Conservation (phyloP, 2,113 vertebrate genomes). For the Okapia johnstoni region DNA sequence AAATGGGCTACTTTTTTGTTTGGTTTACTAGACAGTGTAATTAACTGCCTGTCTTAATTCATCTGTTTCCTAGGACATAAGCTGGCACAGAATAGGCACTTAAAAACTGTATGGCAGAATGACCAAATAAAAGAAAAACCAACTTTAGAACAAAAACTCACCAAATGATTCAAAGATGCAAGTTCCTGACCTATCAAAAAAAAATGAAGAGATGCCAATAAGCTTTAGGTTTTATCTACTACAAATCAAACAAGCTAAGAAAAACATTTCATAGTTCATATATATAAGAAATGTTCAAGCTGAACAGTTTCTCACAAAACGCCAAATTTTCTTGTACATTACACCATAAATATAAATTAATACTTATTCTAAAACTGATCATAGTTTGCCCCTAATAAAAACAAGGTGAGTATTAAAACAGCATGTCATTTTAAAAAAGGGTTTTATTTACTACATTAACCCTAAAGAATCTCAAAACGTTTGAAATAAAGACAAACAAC, state of each 20-base stretch:
- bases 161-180: slow-evolving; percentile 92
- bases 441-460: not conserved
- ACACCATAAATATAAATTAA: not conserved
- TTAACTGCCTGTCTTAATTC: not conserved
- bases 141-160: slow-evolving; percentile 74
- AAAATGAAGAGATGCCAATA: not conserved
- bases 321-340: not conserved
- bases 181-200: slow-evolving; percentile 88
- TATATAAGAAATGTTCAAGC: not conserved
- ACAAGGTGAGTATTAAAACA: not conserved
- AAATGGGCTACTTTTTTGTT: not conserved
- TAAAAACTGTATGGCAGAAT: not conserved
- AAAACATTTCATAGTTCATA: not conserved
- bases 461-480: slow-evolving; percentile 26
- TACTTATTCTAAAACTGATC: slow-evolving; percentile 8
- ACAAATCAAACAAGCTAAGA: not conserved
- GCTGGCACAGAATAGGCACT: not conserved
- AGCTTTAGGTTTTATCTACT: not conserved
- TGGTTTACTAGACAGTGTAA: not conserved
- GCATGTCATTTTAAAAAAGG: not conserved
- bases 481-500: slow-evolving; percentile 1
- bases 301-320: not conserved
- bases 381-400: not conserved
- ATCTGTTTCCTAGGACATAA: not conserved
- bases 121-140: not conserved